Evolutionary conservation across 23 tunicate genomes (phyloP), one percentile per base, ranked within the genome.

Genomic region (Ascidia mentula): DNA sequence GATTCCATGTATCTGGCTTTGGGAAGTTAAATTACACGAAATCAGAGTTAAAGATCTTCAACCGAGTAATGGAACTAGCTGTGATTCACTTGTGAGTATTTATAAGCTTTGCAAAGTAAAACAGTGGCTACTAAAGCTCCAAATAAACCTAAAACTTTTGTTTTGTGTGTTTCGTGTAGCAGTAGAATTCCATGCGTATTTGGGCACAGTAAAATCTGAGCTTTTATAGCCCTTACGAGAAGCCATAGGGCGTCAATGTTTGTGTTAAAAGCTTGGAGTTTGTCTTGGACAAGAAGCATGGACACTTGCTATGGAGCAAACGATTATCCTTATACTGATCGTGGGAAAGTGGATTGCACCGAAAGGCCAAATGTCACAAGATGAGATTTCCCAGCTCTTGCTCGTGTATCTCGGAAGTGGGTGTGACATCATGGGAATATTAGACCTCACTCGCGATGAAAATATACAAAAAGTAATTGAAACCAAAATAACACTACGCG

Each of bases 271-370:
- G 39, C 75, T 34, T 35, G 75, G 34, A 2, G 46, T 34, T 74
- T 30, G 34, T 38, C 45, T 28, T 74, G 78, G 46, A 80, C 32
- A 79, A 59, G 42, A 74, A 69, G 30, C 72, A 73, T 79, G 69
- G 78, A 53, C 65, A 26, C 80, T 80, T 0, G 91, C 85, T 6
- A 36, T 87, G 75, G 85, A 87, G 39, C 91, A 87, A 42, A 69
- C 72, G 0, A 32, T 87, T 5, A 72, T 87, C 2, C 80, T 87
- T 36, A 84, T 74, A 4, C 81, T 87, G 12, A 85, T 87, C 24
- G 82, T 87, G 32, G 77, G 84, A 18, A 87, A 80, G 65, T 87
- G 91, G 91, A 87, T 87, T 45, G 91, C 91, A 2, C 91, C 91
- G 0, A 87, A 87, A 75, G 91, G 91, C 15, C 40, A 79, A 39